phyloP scores from a whole-genome alignment of 2,113 vertebrate species.

The Gallinago undulata region DNA sequence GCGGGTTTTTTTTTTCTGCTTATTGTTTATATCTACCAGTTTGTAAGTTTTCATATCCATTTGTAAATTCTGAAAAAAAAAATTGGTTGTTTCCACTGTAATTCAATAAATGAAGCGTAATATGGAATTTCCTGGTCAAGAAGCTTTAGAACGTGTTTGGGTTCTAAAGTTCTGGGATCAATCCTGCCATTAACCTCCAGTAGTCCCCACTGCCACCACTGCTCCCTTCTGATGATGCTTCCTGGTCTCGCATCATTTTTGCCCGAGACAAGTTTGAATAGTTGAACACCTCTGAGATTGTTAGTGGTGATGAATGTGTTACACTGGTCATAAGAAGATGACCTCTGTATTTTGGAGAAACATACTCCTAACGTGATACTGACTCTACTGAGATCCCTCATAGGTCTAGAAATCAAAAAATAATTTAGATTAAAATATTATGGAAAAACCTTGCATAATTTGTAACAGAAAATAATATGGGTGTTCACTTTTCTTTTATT shows the following conservation, averaged over 20 bases:
- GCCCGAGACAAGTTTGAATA: neutral
- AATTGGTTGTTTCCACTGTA: neutral
- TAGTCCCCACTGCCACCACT: neutral
- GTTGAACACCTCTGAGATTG: neutral
- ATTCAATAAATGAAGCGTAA: neutral
- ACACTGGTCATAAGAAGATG: neutral
- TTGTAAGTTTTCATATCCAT: accelerated
- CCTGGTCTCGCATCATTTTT: neutral
- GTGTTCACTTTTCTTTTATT: neutral
- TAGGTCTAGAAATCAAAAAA: neutral
- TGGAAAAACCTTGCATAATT: neutral
- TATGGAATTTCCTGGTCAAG: neutral
- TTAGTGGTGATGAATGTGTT: neutral
- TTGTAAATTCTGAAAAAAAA: neutral
- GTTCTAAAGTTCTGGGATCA: neutral
- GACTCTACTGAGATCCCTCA: neutral
- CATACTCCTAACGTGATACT: accelerated
- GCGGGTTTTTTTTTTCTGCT: neutral
- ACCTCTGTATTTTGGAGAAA: neutral
- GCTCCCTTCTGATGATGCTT: neutral
- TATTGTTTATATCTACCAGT: neutral
- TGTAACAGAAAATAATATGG: neutral
- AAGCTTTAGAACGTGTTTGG: neutral
- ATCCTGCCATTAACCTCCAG: neutral
- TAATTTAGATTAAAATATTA: neutral